Base-by-base conservation (phyloP, 2,113 vertebrate species). In the Chionodraco myersi region DNA sequence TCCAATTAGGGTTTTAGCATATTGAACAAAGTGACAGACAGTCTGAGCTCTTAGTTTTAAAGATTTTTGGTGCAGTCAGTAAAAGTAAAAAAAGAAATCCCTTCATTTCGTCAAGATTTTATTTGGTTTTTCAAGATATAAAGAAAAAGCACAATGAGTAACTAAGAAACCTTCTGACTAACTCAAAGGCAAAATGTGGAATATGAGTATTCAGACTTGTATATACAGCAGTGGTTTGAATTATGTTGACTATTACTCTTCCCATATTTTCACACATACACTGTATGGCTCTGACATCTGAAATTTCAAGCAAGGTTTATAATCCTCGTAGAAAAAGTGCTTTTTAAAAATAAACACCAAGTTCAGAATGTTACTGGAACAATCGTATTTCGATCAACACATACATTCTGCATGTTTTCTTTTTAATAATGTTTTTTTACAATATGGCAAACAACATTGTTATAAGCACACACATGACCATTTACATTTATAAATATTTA, bases 401-500 rank as follows among this genome's bases (percentile, higher is more conserved):
- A 26, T 77, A 36, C 41, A 63, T 61, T 63, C 51, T 74, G 60
- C 8, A 51, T 6, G 41, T 57, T 65, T 58, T 5, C 10, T 5
- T 65, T 60, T 78, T 48, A 49, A 63, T 76, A 68, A 56, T 66
- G 36, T 8, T 41, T 12, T 52, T 70, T 71, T 75, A 81, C n/a
- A 58, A 9, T 52, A 78, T 52, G 80, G 69, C 53, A 47, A 47
- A 72, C 57, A 80, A 77, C 47, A 73, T 53, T 66, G 4, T 75
- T 48, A 54, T 59, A 70, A 90, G 56, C 72, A 74, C 85, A 85
- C 68, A 79, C 84, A 88, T 86, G 2, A 85, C 73, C 68, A 84
- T 78, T 75, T 74, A 81, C 76, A 88, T 76, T 51, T 69, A 62
- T 12, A 71, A 70, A 84, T 88, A 90, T 90, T 79, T 84, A 88